Conservation (phyloP, 2,888 invertebrate species). For the Lagria hirta region DNA sequence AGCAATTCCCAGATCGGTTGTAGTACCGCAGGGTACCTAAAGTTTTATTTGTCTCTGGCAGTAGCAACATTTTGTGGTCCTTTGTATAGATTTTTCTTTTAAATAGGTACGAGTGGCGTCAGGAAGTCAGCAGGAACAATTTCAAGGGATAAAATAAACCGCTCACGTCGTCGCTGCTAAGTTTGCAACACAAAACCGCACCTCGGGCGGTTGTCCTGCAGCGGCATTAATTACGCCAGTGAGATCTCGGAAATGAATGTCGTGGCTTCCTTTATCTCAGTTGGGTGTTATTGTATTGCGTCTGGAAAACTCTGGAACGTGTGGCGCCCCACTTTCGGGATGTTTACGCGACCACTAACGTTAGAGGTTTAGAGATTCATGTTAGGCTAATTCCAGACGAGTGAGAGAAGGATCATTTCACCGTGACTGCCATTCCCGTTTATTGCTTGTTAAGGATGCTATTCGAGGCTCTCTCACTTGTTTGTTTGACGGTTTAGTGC, state of each 20-base stretch:
- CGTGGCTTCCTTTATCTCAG: slow-evolving; percentile 50
- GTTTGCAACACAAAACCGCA: slow-evolving; percentile 33
- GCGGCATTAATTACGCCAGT: slow-evolving; percentile 49
- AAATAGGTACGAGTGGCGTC: slow-evolving; percentile 22
- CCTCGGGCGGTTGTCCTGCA: slow-evolving; percentile 45
- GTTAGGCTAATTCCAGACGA: slow-evolving; percentile 46
- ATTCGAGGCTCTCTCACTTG: slow-evolving; percentile 43
- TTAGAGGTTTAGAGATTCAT: slow-evolving; percentile 44
- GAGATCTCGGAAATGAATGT: slow-evolving; percentile 51
- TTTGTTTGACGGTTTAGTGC: slow-evolving; percentile 41
- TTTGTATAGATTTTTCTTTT: slow-evolving; percentile 11
- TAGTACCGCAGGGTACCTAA: slow-evolving; percentile 6
- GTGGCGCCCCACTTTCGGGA: slow-evolving; percentile 29
- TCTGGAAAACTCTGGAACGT: slow-evolving; percentile 26
- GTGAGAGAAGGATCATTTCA: slow-evolving; percentile 46
- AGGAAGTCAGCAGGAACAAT: slow-evolving; percentile 42
- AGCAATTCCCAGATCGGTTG: slow-evolving; percentile 6
- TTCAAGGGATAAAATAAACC: slow-evolving; percentile 38
- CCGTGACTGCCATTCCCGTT: slow-evolving; percentile 43
- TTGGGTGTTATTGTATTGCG: slow-evolving; percentile 30
- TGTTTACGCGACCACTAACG: slow-evolving; percentile 44
- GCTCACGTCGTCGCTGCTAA: slow-evolving; percentile 19
- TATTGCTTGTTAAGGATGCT: slow-evolving; percentile 49
- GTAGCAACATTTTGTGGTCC: slow-evolving; percentile 9
- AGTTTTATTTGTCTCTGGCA: slow-evolving; percentile 9